phyloP scores from a whole-genome alignment of 2,113 vertebrate genomes.

The Thinocorus orbignyianus region DNA sequence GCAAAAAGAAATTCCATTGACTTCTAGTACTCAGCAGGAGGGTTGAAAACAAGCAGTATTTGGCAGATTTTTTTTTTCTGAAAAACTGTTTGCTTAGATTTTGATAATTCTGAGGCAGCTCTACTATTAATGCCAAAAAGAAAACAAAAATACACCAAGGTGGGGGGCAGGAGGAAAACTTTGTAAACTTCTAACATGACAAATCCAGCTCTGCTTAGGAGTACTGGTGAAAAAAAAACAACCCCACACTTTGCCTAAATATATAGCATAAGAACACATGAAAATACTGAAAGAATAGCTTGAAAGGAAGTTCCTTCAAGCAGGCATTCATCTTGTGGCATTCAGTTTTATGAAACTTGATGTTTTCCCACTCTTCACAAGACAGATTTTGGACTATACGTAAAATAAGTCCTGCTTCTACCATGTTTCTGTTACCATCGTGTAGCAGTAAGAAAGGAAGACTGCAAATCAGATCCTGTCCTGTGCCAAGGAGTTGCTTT shows the following conservation, averaged over 20 bases:
- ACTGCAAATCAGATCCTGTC: neutral
- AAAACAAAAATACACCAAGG: neutral
- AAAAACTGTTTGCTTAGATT: neutral
- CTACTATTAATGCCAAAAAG: neutral
- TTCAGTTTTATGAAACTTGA: neutral
- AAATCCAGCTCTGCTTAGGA: neutral
- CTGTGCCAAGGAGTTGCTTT: neutral
- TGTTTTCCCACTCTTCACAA: neutral
- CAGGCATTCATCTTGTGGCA: neutral
- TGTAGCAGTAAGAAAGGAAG: neutral
- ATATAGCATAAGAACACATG: neutral
- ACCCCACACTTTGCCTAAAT: neutral
- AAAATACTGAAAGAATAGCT: neutral
- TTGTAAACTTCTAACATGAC: neutral
- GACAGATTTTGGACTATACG: neutral
- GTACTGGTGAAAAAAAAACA: neutral
- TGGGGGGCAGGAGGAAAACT: neutral
- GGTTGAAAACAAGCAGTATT: neutral
- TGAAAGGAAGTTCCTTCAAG: conserved; percentile 6
- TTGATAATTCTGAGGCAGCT: neutral
- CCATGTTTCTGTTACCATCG: neutral
- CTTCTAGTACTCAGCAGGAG: neutral
- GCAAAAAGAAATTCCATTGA: neutral
- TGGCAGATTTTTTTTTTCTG: neutral
- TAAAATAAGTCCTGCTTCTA: neutral